These are phyloP conservation scores for Phoxinus dragarum DNA, from an alignment of 2,797 vertebrate species.

Conservation along the genomic window DNA sequence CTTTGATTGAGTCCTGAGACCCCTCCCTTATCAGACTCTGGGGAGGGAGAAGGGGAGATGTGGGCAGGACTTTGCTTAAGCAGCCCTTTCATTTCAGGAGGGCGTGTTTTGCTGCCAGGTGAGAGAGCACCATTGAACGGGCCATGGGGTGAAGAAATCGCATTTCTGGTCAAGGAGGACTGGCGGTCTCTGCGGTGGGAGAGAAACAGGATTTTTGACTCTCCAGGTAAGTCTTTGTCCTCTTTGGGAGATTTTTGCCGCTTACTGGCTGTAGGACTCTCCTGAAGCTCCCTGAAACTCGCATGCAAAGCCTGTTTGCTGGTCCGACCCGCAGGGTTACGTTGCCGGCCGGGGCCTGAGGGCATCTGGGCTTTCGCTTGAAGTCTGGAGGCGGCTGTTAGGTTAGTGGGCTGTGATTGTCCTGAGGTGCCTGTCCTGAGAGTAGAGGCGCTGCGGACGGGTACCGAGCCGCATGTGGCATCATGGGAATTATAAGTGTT, in stretches of 20 bases:
- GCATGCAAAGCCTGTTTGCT: constrained; percentile 69
- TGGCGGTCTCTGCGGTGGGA: constrained; percentile 53
- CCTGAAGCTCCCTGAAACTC: constrained; percentile 42
- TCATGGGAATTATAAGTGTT: constrained; percentile 51
- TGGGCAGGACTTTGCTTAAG: constrained; percentile 65
- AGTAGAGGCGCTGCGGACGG: constrained; percentile 57
- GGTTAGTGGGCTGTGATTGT: constrained; percentile 76
- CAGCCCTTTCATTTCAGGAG: constrained; percentile 55
- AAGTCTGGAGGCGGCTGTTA: constrained; percentile 47
- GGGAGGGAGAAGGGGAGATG: constrained; percentile 50
- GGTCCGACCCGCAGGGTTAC: constrained; percentile 65
- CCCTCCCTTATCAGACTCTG: constrained; percentile 56
- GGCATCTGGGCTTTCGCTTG: constrained; percentile 65
- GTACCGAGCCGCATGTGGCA: constrained; percentile 65
- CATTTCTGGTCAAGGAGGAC: constrained; percentile 40
- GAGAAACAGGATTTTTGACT: constrained; percentile 70
- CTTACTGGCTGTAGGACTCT: constrained; percentile 68
- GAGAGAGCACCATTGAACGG: constrained; percentile 72
- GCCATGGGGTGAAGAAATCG: constrained; percentile 68
- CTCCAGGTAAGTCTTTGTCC: constrained; percentile 58
- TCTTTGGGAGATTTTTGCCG: constrained; percentile 67
- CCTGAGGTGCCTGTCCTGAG: constrained; percentile 73
- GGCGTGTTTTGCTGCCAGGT: constrained; percentile 68
- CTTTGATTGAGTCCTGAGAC: constrained; percentile 64
- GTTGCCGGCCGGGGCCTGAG: constrained; percentile 69